Base-by-base conservation (phyloP, 1,140 invertebrate genomes). In the Neotoxoptera formosana region DNA sequence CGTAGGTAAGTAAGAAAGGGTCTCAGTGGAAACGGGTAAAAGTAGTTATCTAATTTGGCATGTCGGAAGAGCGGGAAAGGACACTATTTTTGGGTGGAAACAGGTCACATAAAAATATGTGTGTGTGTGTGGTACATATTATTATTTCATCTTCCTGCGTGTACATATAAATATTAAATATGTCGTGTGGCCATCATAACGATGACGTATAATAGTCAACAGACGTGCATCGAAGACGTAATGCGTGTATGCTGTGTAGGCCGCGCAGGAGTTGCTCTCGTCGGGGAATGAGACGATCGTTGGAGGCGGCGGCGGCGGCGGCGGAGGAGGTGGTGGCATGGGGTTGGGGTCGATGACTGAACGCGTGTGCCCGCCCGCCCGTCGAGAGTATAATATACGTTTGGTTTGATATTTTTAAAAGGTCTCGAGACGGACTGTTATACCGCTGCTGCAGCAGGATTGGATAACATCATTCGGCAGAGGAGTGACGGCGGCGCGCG, bases 331-430 rank as follows among this genome's bases (percentile, higher is more conserved):
- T 41, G 36, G n/a, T 41, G 9, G 56, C 17, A 67, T 36, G 76
- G 21, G 76, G 76, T 83, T 76, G 17, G 60, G 60, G 60, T 91
- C 90, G 76, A 91, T 41, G 90, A 91, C 4, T 41, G 41, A 60
- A 45, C 7, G 41, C 34, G 56, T 47, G 41, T 34, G 89, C 7
- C 4, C 17, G 14, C n/a, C n/a, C 60, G 11, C 30, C n/a, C 60
- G n/a, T 45, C 89, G 8, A n/a, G 89, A 90, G 41, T 41, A 90
- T n/a, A n/a, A n/a, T n/a, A n/a, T 67, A 30, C 53, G 36, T 67
- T 90, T 21, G 51, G n/a, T 90, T 41, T 67, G 25, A 60, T 90
- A 60, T 90, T 90, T 90, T 90, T 89, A 89, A 87, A 53, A 53
- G 51, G 51, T 76, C n/a, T 76, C 14, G 14, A 17, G 60, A n/a